Evolutionary conservation across 2,888 invertebrate species (phyloP).

Genomic region (Tachina fera): DNA sequence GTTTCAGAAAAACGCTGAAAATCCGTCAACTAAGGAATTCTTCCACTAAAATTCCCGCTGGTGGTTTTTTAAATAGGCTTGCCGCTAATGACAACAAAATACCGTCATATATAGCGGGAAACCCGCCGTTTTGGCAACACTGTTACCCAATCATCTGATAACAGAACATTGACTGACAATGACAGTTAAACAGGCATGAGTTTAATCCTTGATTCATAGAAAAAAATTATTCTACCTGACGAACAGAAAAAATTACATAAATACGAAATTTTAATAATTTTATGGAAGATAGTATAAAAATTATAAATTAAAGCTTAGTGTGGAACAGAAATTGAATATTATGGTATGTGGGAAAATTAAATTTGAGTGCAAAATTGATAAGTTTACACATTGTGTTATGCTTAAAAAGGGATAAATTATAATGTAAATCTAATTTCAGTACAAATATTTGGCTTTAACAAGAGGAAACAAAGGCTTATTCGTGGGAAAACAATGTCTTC

Average conservation of each 20-base stretch:
- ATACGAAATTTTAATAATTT: slow-evolving; percentile 72
- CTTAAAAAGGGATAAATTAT: slow-evolving; percentile 2
- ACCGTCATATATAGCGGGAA: too few relatives aligned
- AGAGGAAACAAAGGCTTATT: slow-evolving; percentile 74
- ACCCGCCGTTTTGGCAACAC: too few relatives aligned
- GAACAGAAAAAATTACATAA: slow-evolving; percentile 80
- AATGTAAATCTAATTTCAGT: slow-evolving; percentile 74
- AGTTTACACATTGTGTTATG: neutral
- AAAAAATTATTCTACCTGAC: slow-evolving; percentile 35
- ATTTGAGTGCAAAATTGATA: slow-evolving; percentile 20
- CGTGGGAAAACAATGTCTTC: slow-evolving; percentile 74
- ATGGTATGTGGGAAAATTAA: slow-evolving; percentile 76
- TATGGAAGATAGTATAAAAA: slow-evolving; percentile 70
- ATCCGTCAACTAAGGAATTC: too few relatives aligned
- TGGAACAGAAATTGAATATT: slow-evolving; percentile 69
- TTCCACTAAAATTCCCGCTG: too few relatives aligned
- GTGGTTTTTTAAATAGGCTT: too few relatives aligned
- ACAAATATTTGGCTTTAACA: slow-evolving; percentile 77
- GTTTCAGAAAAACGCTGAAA: too few relatives aligned
- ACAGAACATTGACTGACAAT: slow-evolving; percentile 45
- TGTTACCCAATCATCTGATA: slow-evolving; percentile 32
- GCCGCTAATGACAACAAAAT: too few relatives aligned
- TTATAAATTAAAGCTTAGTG: slow-evolving; percentile 67
- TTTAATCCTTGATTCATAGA: slow-evolving; percentile 44
- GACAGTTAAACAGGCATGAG: slow-evolving; percentile 74